phyloP scores from a whole-genome alignment of 2,888 invertebrate genomes.

The Phoronis australis region DNA sequence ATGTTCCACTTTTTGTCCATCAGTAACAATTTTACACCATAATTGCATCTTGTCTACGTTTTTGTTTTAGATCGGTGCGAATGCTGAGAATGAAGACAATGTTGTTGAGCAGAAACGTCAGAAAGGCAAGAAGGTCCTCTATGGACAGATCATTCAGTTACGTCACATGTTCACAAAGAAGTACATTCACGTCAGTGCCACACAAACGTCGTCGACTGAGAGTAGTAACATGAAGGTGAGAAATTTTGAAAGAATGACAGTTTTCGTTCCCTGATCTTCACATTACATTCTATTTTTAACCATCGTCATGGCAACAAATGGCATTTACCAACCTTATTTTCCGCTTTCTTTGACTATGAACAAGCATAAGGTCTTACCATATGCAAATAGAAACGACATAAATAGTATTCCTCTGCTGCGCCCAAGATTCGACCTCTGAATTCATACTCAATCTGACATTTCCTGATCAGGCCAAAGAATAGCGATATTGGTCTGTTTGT shows the following conservation, averaged over 20 bases:
- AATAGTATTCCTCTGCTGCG: too few species aligned
- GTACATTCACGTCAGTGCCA: conserved; percentile 47
- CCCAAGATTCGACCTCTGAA: too few species aligned
- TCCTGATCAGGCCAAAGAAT: too few species aligned
- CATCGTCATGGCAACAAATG: not conserved
- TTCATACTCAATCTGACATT: too few species aligned
- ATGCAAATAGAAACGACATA: too few species aligned
- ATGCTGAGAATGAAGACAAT: conserved; percentile 47
- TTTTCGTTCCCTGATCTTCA: too few species aligned
- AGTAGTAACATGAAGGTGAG: conserved; percentile 48
- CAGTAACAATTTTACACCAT: too few species aligned
- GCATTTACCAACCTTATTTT: not conserved
- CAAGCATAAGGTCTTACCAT: not conserved
- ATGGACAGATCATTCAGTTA: conserved; percentile 47
- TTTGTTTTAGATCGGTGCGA: conserved; percentile 32
- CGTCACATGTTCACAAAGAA: conserved; percentile 42
- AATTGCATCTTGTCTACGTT: conserved; percentile 9
- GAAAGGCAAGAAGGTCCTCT: conserved; percentile 43
- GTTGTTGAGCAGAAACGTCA: conserved; percentile 42
- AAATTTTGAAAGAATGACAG: too few species aligned
- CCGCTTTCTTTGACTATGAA: not conserved
- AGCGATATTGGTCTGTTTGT: too few species aligned
- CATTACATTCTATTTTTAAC: too few species aligned
- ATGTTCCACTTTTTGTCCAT: too few species aligned
- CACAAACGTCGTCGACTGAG: conserved; percentile 43